phyloP scores from a whole-genome alignment of 2,113 vertebrate species.

The Sialia sialis region DNA sequence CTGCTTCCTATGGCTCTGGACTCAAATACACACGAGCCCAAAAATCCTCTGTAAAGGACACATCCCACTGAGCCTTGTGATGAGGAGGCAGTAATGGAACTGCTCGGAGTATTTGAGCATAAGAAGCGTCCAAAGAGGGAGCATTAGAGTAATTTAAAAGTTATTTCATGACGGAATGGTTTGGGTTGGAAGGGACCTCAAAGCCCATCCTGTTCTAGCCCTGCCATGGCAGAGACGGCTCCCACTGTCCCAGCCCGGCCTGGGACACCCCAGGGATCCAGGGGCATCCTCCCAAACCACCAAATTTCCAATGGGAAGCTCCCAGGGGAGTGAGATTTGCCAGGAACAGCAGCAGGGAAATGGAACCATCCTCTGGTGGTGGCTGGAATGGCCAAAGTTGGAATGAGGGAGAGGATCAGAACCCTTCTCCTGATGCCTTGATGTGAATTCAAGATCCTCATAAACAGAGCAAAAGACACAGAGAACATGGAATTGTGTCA shows the following conservation, averaged over 20 bases:
- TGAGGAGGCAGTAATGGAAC: background rate
- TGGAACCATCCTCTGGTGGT: fast-evolving
- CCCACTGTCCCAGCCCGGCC: background rate
- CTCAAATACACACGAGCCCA: background rate
- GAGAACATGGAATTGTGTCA: background rate
- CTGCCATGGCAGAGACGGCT: background rate
- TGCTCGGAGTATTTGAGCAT: background rate
- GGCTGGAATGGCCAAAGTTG: background rate
- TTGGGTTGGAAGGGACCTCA: background rate
- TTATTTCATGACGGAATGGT: background rate
- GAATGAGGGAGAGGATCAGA: background rate
- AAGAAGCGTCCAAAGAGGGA: background rate
- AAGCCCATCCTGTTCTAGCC: background rate
- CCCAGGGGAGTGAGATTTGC: background rate
- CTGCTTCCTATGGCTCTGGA: background rate
- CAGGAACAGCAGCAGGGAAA: background rate
- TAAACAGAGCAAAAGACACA: background rate
- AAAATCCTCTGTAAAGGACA: fast-evolving
- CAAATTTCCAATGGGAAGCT: fast-evolving
- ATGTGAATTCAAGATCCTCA: background rate
- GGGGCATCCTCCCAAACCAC: background rate
- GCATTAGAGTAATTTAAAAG: background rate
- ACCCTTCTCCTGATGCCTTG: background rate
- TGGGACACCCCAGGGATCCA: background rate
- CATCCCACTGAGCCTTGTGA: fast-evolving